These are phyloP conservation scores for Cinclus cinclus DNA, from an alignment of 2,113 vertebrate species.

Conservation along the genomic window DNA sequence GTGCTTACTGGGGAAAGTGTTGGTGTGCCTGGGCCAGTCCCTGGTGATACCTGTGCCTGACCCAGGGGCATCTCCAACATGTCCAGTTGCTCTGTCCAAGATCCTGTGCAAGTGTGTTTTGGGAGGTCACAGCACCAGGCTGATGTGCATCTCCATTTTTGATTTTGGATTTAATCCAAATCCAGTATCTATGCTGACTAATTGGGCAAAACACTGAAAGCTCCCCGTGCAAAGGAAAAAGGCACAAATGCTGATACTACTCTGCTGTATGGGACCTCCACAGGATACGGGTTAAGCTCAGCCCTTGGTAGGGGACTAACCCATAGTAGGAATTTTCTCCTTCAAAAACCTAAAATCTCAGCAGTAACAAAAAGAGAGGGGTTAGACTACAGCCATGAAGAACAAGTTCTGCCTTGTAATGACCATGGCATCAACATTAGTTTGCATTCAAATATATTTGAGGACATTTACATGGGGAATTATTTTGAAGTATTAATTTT, in stretches of 20 bases:
- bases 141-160: background rate
- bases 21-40: background rate
- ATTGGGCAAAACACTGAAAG: background rate
- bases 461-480: background rate
- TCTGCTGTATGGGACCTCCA: background rate
- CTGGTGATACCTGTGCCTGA: background rate
- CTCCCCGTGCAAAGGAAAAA: background rate
- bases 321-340: background rate
- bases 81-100: background rate
- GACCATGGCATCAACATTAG: background rate
- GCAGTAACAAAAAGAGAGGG: background rate
- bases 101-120: background rate
- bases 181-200: background rate
- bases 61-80: too few relatives aligned
- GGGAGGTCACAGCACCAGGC: background rate
- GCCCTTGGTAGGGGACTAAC: background rate
- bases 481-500: background rate
- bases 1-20: background rate
- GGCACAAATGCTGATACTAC: background rate
- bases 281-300: fast-evolving
- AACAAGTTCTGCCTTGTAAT: background rate
- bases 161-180: background rate
- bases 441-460: background rate
- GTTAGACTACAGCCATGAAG: background rate
- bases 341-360: background rate